These are phyloP conservation scores for Saguinus oedipus DNA, from an alignment of 2,797 vertebrate species.

Conservation along the genomic window DNA sequence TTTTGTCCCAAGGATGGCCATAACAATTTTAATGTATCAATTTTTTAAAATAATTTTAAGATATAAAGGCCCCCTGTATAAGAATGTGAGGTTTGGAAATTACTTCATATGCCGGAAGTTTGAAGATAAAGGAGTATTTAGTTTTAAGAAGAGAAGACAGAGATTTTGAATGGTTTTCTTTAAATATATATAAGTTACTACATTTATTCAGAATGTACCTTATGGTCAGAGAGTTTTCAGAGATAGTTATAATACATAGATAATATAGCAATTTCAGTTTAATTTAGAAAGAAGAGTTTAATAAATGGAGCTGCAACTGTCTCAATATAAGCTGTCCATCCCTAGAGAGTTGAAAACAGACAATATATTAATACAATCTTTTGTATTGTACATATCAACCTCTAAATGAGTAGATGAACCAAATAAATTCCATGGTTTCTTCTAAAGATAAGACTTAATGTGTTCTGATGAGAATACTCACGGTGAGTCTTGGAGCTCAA, in stretches of 20 bases:
- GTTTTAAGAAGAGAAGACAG: background rate
- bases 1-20: background rate
- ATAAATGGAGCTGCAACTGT: background rate
- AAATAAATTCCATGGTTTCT: background rate
- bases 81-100: constrained; percentile 26
- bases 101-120: background rate
- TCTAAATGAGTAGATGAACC: background rate
- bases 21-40: background rate
- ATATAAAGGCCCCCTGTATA: background rate
- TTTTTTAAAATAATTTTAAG: constrained; percentile 16
- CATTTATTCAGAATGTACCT: background rate
- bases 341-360: background rate
- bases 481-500: background rate
- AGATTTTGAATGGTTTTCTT: background rate
- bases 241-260: background rate
- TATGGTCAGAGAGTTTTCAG: background rate
- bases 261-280: background rate
- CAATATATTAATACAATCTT: background rate
- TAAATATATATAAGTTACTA: background rate
- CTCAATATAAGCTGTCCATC: background rate
- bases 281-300: background rate
- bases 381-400: background rate
- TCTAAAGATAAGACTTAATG: background rate
- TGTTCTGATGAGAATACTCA: background rate
- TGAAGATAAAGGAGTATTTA: background rate